Conservation (phyloP, 2,888 invertebrate species). For the Leptothorax acervorum region DNA sequence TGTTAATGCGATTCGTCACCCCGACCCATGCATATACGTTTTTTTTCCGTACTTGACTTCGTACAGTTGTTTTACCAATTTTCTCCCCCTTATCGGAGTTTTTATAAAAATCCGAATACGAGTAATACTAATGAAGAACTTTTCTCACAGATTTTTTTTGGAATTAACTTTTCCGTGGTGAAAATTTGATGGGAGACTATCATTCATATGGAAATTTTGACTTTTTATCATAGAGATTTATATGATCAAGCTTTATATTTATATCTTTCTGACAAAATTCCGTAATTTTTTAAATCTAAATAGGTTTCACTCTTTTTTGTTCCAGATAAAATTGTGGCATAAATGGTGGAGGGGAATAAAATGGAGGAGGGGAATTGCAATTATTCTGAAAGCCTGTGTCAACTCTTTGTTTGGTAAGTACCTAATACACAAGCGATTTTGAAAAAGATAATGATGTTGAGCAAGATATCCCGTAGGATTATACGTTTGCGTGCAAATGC, state of each 20-base stretch:
- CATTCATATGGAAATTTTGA: not conserved
- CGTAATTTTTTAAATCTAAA: not conserved
- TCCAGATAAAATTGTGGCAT: not conserved
- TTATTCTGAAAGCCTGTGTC: not conserved
- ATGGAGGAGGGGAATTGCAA: not conserved
- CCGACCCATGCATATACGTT: not conserved
- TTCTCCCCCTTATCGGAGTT: not conserved
- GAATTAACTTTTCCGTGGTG: not conserved
- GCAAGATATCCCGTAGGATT: not conserved
- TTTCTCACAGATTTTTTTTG: not conserved
- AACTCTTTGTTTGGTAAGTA: slow-evolving; percentile 15
- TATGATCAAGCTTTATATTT: not conserved
- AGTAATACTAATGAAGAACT: not conserved
- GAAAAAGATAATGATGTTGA: not conserved
- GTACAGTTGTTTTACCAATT: slow-evolving; percentile 14
- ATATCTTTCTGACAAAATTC: not conserved
- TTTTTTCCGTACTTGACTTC: not conserved
- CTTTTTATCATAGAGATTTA: not conserved
- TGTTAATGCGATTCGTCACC: slow-evolving; percentile 40
- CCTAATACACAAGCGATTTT: not conserved
- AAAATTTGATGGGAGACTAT: slow-evolving; percentile 10
- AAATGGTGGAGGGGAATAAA: not conserved
- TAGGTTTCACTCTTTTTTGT: not conserved
- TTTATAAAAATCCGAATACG: not conserved
- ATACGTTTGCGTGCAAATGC: not conserved